Evolutionary conservation across 2,113 vertebrate genomes (phyloP), one percentile per base, ranked within the genome.

Genomic region (Lamprologus lemairii): DNA sequence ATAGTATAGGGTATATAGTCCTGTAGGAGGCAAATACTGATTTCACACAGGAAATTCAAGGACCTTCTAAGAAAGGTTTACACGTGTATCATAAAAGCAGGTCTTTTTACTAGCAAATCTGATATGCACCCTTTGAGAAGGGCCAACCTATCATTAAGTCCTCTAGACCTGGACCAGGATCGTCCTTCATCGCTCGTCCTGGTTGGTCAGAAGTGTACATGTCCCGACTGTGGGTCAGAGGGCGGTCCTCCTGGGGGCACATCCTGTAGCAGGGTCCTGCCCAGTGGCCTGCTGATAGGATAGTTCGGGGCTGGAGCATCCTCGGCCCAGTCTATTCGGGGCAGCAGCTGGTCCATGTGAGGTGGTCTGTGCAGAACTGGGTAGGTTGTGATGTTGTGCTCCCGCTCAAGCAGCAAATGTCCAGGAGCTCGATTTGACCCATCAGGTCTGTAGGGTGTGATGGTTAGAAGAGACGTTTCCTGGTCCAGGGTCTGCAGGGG

Each of bases 271-370:
- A 90, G 37, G 83, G 57, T 92, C 40, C 83, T 73, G 80, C 78
- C 81, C 40, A 91, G 81, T 2, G 47, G 45, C 11, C 90, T 84
- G 83, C 55, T 89, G 26, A 80, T 6, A 1, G 84, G 28, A 81
- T 87, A 93, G 87, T 86, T 91, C 65, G 90, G 91, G 51, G 6
- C 5, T 53, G 93, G 6, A 16, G 82, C 26, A 42, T 89, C 90
- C 2, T 92, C 82, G 0, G 86, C 40, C 91, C 92, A 94, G 9
- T 85, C 87, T 1, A 83, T 21, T 19, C 93, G 49, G 81, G 91
- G 55, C 49, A 94, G 79, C 21, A 92, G 54, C 73, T 88, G 91
- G 79, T 93, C 91, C 71, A 92, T 80, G 68, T 93, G 87, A 47
- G 89, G 87, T 7, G 82, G 47, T 33, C 88, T 16, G 13, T 86